Evolutionary conservation across 35 echinoderm and acorn worm species (phyloP).

Genomic region (Anneissia japonica): DNA sequence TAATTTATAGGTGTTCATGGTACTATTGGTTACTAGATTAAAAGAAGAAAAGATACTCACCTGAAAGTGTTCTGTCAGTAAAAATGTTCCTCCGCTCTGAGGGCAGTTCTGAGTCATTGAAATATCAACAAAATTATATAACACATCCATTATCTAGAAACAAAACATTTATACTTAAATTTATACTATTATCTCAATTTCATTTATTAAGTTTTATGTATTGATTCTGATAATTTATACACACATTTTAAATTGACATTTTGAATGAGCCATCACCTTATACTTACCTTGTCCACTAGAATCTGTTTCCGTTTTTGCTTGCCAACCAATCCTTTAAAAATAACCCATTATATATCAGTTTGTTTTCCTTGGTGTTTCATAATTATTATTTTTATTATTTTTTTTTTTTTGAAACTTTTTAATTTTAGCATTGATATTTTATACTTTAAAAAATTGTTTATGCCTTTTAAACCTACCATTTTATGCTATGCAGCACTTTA

Average conservation of each 20-base stretch:
- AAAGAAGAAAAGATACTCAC: slow-evolving; percentile 14
- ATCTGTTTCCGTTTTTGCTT: slow-evolving; percentile 23
- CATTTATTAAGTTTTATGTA: slow-evolving; percentile 23
- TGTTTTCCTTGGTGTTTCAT: not conserved
- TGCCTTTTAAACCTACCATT: no score
- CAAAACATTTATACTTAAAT: no score
- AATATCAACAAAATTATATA: slow-evolving; percentile 79
- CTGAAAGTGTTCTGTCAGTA: slow-evolving; percentile 91
- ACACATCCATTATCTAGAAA: slow-evolving; percentile 72
- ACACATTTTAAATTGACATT: no score
- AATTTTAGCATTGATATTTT: no score
- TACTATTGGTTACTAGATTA: not conserved
- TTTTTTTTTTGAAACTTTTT: no score
- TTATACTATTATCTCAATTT: not conserved
- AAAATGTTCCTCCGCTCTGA: slow-evolving; percentile 72
- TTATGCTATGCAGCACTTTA: no score
- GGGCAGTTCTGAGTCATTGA: slow-evolving; percentile 88
- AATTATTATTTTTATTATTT: no score
- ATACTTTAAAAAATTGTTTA: no score
- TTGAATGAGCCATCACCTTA: not conserved
- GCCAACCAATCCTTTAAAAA: not conserved
- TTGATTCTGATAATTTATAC: slow-evolving; percentile 8
- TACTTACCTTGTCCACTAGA: slow-evolving; percentile 40
- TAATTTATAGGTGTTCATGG: no score
- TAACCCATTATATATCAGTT: not conserved